These are phyloP conservation scores for Novumbra hubbsi DNA, from an alignment of 2,797 vertebrate species.

Conservation along the genomic window DNA sequence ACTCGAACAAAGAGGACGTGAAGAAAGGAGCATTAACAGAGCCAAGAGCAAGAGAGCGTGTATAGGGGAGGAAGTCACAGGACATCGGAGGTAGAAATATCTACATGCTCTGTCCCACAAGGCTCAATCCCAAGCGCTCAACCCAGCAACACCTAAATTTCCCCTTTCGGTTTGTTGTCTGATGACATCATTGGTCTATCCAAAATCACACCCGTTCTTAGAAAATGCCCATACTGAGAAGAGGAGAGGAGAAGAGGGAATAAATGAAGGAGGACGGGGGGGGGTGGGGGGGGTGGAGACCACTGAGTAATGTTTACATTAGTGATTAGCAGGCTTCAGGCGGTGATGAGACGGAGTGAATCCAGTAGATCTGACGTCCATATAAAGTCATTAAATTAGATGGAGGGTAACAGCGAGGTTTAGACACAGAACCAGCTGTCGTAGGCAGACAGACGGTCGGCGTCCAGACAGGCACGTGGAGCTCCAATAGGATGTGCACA, in stretches of 20 bases:
- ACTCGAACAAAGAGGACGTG: background rate
- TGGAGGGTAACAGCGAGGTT: constrained; percentile 15
- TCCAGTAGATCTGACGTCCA: constrained; percentile 16
- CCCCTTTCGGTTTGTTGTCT: background rate
- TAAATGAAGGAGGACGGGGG: no score
- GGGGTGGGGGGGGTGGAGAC: background rate
- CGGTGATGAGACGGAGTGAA: background rate
- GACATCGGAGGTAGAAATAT: background rate
- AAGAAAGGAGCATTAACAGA: background rate
- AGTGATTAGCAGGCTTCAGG: constrained; percentile 12
- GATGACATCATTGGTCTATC: background rate
- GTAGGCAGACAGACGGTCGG: background rate
- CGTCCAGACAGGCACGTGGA: background rate
- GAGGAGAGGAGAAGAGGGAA: constrained; percentile 7
- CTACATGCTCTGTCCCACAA: background rate
- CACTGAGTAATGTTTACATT: constrained; percentile 44
- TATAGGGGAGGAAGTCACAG: background rate
- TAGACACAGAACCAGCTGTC: constrained; percentile 25
- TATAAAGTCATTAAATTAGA: constrained; percentile 30
- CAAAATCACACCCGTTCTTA: background rate
- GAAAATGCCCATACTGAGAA: background rate
- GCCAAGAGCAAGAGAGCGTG: background rate
- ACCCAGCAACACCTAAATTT: background rate
- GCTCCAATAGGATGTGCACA: background rate
- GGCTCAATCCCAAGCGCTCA: background rate